Conservation (phyloP, 2,797 vertebrate genomes). For the Apogon talboti region DNA sequence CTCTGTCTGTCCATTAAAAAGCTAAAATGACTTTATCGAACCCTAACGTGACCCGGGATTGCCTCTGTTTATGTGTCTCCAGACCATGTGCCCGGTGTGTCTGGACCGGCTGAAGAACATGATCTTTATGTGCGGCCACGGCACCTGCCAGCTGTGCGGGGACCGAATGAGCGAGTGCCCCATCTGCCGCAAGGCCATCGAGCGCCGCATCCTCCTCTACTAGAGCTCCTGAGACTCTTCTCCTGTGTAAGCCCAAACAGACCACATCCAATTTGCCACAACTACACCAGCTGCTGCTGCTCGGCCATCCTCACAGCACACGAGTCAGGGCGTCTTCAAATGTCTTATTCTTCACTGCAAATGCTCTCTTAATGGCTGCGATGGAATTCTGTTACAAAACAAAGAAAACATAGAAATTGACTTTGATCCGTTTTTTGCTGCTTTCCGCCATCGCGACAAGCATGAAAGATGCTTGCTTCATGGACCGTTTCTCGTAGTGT, state of each 20-base stretch:
- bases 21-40: conserved; percentile 15
- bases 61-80: conserved; percentile 41
- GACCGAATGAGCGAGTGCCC: conserved; percentile 99
- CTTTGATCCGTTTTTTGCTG: conserved; percentile 19
- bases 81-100: conserved; percentile 99
- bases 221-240: conserved; percentile 70
- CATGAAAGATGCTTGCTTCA: conserved; percentile 33
- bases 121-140: conserved; percentile 99
- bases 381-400: conserved; percentile 67
- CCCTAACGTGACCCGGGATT: background rate
- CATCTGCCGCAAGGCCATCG: conserved; percentile 98
- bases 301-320: conserved; percentile 51
- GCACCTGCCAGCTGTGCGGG: conserved; percentile 97
- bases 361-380: conserved; percentile 38
- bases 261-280: conserved; percentile 47
- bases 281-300: conserved; percentile 64
- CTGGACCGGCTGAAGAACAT: conserved; percentile 99
- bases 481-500: conserved; percentile 6
- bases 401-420: conserved; percentile 28
- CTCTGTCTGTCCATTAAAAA: background rate
- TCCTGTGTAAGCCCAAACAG: conserved; percentile 40
- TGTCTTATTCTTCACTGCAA: conserved; percentile 57
- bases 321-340: conserved; percentile 39
- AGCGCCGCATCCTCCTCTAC: conserved; percentile 97
- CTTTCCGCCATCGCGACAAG: conserved; percentile 18